Percentiles rank a stretch among this genome's conserved stretches.
These are phyloP conservation scores for Nothoprocta perdicaria DNA, from an alignment of 2,113 vertebrate species.

Conservation along the genomic window DNA sequence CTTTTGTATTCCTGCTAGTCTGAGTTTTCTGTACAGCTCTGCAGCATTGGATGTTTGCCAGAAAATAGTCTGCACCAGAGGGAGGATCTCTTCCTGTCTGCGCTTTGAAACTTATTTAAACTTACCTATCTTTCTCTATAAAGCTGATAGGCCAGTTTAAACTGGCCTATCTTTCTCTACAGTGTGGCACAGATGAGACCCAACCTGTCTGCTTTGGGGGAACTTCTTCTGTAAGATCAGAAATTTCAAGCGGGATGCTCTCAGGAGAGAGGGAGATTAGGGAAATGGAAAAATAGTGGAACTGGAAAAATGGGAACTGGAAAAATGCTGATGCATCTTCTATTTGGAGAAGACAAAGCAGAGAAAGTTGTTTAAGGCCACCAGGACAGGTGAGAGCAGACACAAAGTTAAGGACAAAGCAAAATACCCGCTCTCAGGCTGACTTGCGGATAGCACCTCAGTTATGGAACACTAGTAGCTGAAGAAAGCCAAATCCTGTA, in stretches of 20 bases:
- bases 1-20: neutral
- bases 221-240: neutral
- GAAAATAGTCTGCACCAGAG: neutral
- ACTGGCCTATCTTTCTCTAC: neutral
- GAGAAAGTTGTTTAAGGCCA: neutral
- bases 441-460: neutral
- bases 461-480: neutral
- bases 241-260: neutral
- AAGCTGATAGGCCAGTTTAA: neutral
- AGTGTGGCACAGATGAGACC: neutral
- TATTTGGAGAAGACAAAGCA: neutral
- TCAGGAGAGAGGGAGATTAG: neutral
- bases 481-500: accelerated
- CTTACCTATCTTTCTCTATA: neutral
- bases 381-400: neutral
- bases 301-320: neutral
- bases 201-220: neutral
- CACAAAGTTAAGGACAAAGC: neutral
- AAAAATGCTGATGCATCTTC: neutral
- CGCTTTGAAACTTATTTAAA: neutral
- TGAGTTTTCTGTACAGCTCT: neutral
- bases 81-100: neutral
- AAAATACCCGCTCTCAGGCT: neutral
- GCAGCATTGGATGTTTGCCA: neutral
- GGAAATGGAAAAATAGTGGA: neutral